Percentiles rank a stretch among this genome's conserved stretches.
These are phyloP conservation scores for Nerophis ophidion DNA, from an alignment of 2,113 vertebrate species.

Conservation along the genomic window DNA sequence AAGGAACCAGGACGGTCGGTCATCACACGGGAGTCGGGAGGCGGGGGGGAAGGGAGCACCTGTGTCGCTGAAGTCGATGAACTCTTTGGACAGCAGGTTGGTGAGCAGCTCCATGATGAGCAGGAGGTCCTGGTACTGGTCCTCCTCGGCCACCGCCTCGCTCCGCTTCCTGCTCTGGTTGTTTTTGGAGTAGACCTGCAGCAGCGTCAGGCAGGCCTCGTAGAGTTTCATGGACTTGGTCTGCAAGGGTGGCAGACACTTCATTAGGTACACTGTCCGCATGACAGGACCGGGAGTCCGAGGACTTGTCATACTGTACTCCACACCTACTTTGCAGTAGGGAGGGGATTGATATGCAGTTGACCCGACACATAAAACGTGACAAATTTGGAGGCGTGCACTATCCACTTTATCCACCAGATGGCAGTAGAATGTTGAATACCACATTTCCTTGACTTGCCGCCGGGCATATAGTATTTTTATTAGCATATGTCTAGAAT, in stretches of 20 bases:
- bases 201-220: constrained; percentile 92
- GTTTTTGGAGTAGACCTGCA: constrained; percentile 98
- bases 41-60: constrained; percentile 62
- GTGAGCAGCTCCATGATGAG: constrained; percentile 99
- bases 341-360: too few species aligned
- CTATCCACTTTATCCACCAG: too few species aligned
- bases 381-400: too few species aligned
- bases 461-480: too few species aligned
- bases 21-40: neutral
- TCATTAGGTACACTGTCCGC: too few species aligned
- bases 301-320: too few species aligned
- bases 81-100: constrained; percentile 96
- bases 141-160: constrained; percentile 91
- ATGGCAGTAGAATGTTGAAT: too few species aligned
- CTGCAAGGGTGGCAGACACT: constrained; percentile 56
- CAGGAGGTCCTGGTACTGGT: constrained; percentile 98
- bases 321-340: too few species aligned
- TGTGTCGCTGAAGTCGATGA: constrained; percentile 98
- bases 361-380: too few species aligned
- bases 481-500: too few species aligned
- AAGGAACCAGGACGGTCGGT: neutral
- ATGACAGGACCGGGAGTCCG: too few species aligned
- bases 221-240: constrained; percentile 97
- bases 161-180: constrained; percentile 86
- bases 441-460: too few species aligned